phyloP scores from a whole-genome alignment of 2,113 vertebrate genomes.

The Phrynosoma blainvillii region DNA sequence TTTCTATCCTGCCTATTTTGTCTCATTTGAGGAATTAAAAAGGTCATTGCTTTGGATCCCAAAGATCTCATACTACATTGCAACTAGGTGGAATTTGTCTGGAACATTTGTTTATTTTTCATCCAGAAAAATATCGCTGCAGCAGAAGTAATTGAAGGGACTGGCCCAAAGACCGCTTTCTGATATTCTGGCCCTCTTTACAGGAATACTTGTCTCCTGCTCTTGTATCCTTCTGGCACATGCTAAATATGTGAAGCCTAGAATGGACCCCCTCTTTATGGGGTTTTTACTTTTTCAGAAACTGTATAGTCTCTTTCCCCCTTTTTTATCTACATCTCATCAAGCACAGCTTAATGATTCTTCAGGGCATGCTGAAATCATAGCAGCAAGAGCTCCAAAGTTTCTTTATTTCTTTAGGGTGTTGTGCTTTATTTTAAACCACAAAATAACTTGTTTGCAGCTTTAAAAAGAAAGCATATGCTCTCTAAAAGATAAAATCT shows the following conservation, averaged over 20 bases:
- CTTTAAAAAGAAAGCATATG: constrained; percentile 26
- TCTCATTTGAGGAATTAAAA: background rate
- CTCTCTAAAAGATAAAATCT: background rate
- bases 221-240: background rate
- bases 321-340: background rate
- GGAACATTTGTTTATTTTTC: background rate
- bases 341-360: constrained; percentile 7
- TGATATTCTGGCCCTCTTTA: background rate
- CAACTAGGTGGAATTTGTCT: background rate
- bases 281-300: constrained; percentile 26
- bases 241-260: background rate
- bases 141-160: background rate
- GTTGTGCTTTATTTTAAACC: background rate
- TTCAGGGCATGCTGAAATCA: background rate
- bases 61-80: background rate
- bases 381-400: background rate
- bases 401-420: background rate
- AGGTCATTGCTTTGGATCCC: background rate
- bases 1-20: background rate
- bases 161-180: background rate
- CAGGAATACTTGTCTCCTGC: background rate
- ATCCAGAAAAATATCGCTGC: background rate
- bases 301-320: constrained; percentile 19
- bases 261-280: background rate
- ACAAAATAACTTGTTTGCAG: constrained; percentile 10